Conservation (phyloP, 2,888 invertebrate species). For the Salticus scenicus region DNA sequence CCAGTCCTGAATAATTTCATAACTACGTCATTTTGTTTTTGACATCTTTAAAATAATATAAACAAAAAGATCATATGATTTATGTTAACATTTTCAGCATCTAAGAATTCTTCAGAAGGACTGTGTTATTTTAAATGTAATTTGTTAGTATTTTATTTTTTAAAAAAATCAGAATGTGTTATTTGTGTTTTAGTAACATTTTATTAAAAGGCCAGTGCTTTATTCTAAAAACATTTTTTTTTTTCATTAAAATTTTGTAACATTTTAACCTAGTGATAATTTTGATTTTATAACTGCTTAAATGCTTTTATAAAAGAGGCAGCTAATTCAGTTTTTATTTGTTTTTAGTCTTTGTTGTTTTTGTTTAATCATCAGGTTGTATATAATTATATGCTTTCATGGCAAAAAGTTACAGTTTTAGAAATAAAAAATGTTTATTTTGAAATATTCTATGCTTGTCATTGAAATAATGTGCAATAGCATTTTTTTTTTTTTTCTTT, state of each 20-base stretch:
- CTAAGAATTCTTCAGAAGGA: too few relatives aligned
- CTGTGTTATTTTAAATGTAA: background rate
- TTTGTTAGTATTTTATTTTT: background rate
- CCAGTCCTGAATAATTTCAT: background rate
- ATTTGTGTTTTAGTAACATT: background rate
- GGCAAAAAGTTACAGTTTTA: too few relatives aligned
- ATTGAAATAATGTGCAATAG: background rate
- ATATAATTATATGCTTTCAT: background rate
- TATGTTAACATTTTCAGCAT: too few relatives aligned
- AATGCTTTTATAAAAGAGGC: slow-evolving; percentile 4
- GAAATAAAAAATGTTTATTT: too few relatives aligned
- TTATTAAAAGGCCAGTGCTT: slow-evolving; percentile 20
- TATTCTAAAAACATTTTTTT: background rate
- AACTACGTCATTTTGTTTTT: background rate
- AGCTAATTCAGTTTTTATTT: slow-evolving; percentile 10
- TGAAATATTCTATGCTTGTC: background rate
- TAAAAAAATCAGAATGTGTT: background rate
- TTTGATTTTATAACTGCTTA: background rate
- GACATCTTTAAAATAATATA: too few relatives aligned
- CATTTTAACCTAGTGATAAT: background rate
- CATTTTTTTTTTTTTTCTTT: background rate
- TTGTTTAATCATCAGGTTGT: background rate
- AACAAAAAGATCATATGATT: too few relatives aligned
- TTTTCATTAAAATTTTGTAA: background rate
- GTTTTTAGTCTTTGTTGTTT: background rate